A percentile compares a stretch with the other conserved stretches of the same genome.
Conservation (phyloP, 2,797 vertebrate species). For the Pampus argenteus region DNA sequence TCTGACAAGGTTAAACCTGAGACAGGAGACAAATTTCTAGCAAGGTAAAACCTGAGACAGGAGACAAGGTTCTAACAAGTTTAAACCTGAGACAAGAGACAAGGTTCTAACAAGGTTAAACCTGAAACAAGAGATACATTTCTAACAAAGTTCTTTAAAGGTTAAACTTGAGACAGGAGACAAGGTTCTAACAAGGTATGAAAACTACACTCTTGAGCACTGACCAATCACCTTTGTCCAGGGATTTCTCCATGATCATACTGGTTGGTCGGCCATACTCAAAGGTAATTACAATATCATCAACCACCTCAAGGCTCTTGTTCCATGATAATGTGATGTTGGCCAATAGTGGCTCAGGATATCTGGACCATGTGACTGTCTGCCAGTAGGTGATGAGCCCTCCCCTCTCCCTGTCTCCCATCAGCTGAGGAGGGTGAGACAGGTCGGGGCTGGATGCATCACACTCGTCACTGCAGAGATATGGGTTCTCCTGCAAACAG, state of each 20-base stretch:
- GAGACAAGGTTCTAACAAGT: too few relatives aligned
- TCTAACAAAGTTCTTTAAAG: too few relatives aligned
- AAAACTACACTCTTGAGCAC: too few relatives aligned
- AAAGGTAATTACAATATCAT: slow-evolving; percentile 94
- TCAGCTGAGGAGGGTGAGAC: slow-evolving; percentile 95
- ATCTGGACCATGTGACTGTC: slow-evolving; percentile 95
- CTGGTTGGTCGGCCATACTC: slow-evolving; percentile 95
- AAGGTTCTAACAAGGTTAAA: too few relatives aligned
- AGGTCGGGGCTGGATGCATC: slow-evolving; percentile 94
- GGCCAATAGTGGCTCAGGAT: slow-evolving; percentile 92
- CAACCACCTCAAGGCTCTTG: slow-evolving; percentile 96
- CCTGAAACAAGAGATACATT: slow-evolving; percentile 64
- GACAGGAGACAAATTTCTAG: too few relatives aligned
- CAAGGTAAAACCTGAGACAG: too few relatives aligned
- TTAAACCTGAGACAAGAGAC: too few relatives aligned
- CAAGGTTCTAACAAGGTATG: too few relatives aligned
- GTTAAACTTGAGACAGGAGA: too few relatives aligned
- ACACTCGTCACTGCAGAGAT: slow-evolving; percentile 98
- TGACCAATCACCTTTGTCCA: slow-evolving; percentile 88
- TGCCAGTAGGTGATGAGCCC: slow-evolving; percentile 97
- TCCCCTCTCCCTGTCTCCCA: slow-evolving; percentile 94
- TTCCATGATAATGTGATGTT: slow-evolving; percentile 98
- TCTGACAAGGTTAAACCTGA: too few relatives aligned
- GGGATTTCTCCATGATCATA: slow-evolving; percentile 97
- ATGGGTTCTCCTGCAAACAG: slow-evolving; percentile 91